These are phyloP conservation scores for Anolis sagrei DNA, from an alignment of 2,113 vertebrate species.

Conservation along the genomic window DNA sequence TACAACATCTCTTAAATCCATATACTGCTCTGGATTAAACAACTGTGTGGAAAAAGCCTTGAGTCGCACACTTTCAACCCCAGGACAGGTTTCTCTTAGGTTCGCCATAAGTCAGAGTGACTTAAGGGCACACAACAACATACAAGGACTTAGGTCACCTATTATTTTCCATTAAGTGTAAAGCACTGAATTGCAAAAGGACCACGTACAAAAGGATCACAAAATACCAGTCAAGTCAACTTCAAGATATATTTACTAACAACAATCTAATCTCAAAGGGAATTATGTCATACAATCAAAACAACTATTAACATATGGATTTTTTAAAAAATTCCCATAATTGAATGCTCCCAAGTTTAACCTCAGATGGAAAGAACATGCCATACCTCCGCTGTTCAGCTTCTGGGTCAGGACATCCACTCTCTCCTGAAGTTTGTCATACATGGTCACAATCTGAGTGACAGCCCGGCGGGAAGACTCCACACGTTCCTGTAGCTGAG, in stretches of 20 bases:
- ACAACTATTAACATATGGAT: not conserved
- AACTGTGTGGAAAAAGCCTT: no score
- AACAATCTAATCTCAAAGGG: not conserved
- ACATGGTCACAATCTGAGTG: constrained; percentile 86
- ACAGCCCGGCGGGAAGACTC: constrained; percentile 90
- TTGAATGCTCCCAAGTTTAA: not conserved
- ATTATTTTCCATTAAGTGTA: not conserved
- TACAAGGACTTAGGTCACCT: not conserved
- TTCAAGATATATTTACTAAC: not conserved
- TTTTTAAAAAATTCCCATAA: not conserved
- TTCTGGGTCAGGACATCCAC: constrained; percentile 77
- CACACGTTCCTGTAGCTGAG: constrained; percentile 91
- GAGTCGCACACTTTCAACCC: no score
- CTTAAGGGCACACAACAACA: no score
- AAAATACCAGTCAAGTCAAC: not conserved
- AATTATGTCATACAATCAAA: fast-evolving
- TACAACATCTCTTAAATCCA: no score
- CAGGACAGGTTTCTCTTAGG: no score
- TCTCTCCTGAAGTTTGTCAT: constrained; percentile 84
- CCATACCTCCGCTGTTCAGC: constrained; percentile 79
- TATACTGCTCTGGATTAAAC: no score
- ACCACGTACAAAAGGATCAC: not conserved
- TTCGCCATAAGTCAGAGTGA: no score
- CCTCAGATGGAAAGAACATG: not conserved
- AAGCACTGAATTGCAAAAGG: not conserved